Percentiles rank a stretch among this genome's conserved stretches.
Evolutionary conservation across 2,888 invertebrate species (phyloP).

Genomic region (Oscheius sp.): DNA sequence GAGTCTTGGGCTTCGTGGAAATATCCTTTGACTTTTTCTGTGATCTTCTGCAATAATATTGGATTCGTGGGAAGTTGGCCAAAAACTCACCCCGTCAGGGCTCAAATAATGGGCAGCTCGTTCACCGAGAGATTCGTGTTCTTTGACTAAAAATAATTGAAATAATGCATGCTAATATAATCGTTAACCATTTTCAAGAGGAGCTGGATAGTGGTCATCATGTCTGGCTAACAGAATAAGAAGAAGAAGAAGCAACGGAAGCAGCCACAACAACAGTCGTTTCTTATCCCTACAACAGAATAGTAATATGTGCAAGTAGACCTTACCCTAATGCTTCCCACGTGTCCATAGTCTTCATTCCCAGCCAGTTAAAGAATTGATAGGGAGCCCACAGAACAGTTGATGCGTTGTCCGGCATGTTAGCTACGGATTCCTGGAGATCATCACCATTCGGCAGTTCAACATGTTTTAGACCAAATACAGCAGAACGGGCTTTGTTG

Average conservation of each 20-base stretch:
- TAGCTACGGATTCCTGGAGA: not conserved
- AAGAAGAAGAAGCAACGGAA: slow-evolving; percentile 23
- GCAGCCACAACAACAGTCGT: slow-evolving; percentile 17
- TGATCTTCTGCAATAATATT: not conserved
- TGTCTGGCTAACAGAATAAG: not conserved
- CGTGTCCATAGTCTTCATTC: not conserved
- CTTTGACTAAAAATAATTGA: too few species aligned
- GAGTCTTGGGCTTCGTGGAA: slow-evolving; percentile 7
- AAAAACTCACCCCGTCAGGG: slow-evolving; percentile 15
- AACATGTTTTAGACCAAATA: not conserved
- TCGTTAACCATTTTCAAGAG: too few species aligned
- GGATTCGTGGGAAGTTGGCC: too few species aligned
- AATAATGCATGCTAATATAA: too few species aligned
- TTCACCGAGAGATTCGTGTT: too few species aligned
- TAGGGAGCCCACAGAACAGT: not conserved
- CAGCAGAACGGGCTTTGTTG: too few species aligned
- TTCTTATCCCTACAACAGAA: slow-evolving; percentile 2
- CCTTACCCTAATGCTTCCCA: not conserved
- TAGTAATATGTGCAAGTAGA: too few species aligned
- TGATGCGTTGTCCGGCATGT: not conserved
- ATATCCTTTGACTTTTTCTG: slow-evolving; percentile 1
- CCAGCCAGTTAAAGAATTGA: not conserved
- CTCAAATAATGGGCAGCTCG: not conserved
- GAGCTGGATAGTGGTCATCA: not conserved
- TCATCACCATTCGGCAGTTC: not conserved